phyloP scores from a whole-genome alignment of 2,797 vertebrate genomes.

The Scyliorhinus canicula region DNA sequence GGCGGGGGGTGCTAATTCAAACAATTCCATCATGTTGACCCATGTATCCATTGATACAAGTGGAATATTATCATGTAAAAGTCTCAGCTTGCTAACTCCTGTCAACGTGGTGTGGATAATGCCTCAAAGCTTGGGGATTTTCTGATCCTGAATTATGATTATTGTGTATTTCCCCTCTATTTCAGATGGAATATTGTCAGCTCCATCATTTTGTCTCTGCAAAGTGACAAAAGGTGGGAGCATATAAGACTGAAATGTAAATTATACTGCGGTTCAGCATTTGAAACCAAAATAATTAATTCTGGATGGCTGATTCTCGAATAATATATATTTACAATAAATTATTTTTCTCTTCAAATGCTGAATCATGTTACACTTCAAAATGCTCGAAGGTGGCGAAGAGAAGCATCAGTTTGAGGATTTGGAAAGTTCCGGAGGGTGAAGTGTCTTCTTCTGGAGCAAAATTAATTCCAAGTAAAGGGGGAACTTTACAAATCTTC shows the following conservation, averaged over 20 bases:
- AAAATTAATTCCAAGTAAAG: neutral
- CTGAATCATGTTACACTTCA: neutral
- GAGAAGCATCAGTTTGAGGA: neutral
- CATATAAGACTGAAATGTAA: neutral
- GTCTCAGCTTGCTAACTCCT: neutral
- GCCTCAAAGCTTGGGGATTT: neutral
- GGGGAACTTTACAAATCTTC: neutral
- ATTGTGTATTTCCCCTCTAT: neutral
- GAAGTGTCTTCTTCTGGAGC: neutral
- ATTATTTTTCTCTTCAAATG: neutral
- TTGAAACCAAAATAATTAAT: neutral
- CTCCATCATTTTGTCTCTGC: neutral
- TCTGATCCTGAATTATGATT: neutral
- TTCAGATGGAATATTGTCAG: neutral
- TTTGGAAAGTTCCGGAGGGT: neutral
- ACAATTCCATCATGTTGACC: neutral
- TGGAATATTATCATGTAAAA: neutral
- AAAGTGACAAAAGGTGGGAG: neutral
- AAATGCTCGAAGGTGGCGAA: neutral
- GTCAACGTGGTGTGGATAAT: neutral
- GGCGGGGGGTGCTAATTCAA: neutral
- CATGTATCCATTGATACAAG: neutral
- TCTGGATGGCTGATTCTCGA: neutral
- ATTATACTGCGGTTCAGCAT: neutral
- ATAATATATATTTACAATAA: neutral